phyloP scores from a whole-genome alignment of 2,888 invertebrate genomes.

The Papilio elwesi region DNA sequence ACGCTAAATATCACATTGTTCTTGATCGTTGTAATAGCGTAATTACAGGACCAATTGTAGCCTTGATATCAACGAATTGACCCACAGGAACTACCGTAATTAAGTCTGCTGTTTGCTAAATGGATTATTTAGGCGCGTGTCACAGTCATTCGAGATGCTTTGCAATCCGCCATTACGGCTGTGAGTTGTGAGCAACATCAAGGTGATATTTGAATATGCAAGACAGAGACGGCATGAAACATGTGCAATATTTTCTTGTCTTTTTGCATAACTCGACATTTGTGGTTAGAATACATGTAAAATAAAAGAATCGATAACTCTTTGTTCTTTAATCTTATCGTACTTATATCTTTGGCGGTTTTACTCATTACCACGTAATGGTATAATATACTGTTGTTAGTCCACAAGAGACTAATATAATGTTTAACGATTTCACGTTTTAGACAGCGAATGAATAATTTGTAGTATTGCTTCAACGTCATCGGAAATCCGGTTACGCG shows the following conservation, averaged over 20 bases:
- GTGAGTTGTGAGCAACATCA: slow-evolving; percentile 16
- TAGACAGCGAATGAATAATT: slow-evolving; percentile 16
- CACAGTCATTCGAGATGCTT: slow-evolving; percentile 43
- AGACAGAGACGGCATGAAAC: slow-evolving; percentile 3
- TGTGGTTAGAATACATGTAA: slow-evolving; percentile 14
- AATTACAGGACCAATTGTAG: slow-evolving; percentile 44
- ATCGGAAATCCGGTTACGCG: slow-evolving; percentile 23
- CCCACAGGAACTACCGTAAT: slow-evolving; percentile 70
- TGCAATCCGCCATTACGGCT: slow-evolving; percentile 36
- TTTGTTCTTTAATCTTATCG: slow-evolving; percentile 30
- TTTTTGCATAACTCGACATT: slow-evolving; percentile 10
- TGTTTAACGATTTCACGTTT: slow-evolving; percentile 1
- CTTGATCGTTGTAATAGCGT: slow-evolving; percentile 35
- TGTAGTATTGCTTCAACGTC: slow-evolving; percentile 8
- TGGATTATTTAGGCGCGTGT: slow-evolving; percentile 44
- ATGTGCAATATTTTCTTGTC: neutral
- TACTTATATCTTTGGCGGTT: slow-evolving; percentile 3
- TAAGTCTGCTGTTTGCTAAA: slow-evolving; percentile 62
- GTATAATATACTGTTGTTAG: slow-evolving; percentile 14
- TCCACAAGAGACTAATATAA: neutral
- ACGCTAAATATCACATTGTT: slow-evolving; percentile 10
- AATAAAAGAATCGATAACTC: slow-evolving; percentile 14
- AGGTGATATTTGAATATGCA: slow-evolving; percentile 25
- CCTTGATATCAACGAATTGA: slow-evolving; percentile 67
- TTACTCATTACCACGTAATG: slow-evolving; percentile 27